A percentile compares a stretch with the other conserved stretches of the same genome.
Evolutionary conservation across 1,140 invertebrate species (phyloP).

Genomic region (Leptinotarsa undecemlineata): DNA sequence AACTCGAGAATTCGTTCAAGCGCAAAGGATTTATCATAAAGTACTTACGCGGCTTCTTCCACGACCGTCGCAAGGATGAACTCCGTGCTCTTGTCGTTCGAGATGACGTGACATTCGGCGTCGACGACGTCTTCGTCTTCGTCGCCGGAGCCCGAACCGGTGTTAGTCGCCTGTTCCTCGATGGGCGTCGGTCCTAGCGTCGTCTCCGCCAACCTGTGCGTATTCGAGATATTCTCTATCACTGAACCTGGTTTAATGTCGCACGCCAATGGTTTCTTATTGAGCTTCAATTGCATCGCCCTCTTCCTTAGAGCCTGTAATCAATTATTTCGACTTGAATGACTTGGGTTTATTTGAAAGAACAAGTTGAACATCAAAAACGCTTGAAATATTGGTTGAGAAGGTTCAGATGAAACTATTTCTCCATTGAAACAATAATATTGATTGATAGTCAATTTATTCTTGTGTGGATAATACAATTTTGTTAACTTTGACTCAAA

Average conservation of each 20-base stretch:
- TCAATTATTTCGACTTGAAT: constrained; percentile 2
- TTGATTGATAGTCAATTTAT: too few species aligned
- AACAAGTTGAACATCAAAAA: too few species aligned
- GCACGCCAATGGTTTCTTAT: constrained; percentile 71
- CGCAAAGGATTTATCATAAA: constrained; percentile 3
- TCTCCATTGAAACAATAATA: too few species aligned
- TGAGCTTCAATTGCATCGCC: constrained; percentile 77
- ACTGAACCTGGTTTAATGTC: constrained; percentile 79
- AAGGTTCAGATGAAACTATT: too few species aligned
- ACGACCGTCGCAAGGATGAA: constrained; percentile 84
- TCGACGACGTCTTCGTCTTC: constrained; percentile 74
- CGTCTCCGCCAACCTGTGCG: constrained; percentile 78
- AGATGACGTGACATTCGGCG: constrained; percentile 80
- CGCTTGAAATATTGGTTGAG: too few species aligned
- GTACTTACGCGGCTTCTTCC: constrained; percentile 69
- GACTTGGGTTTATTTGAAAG: too few species aligned
- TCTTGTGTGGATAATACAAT: too few species aligned
- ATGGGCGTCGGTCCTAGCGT: constrained; percentile 67
- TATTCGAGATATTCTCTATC: constrained; percentile 86
- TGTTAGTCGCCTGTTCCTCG: constrained; percentile 80
- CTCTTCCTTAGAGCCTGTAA: constrained; percentile 77
- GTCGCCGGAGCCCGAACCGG: constrained; percentile 86
- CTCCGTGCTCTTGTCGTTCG: constrained; percentile 86
- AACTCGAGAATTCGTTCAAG: neutral
- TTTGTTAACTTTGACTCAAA: too few species aligned